Conservation (phyloP, 2,113 vertebrate species). For the Nettapus auritus region DNA sequence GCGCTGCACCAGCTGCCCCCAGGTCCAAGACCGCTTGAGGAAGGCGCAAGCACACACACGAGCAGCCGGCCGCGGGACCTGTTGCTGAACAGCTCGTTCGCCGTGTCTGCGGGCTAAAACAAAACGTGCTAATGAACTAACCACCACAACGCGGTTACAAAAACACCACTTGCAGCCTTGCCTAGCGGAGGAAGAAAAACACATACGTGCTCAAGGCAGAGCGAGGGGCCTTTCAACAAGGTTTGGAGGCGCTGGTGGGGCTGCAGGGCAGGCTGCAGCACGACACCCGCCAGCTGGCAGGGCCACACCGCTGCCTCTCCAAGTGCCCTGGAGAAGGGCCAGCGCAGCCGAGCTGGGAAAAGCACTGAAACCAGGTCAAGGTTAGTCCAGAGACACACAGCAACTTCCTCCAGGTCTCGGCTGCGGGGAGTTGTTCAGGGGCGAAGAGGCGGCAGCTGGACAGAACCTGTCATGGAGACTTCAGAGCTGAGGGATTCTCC, state of each 20-base stretch:
- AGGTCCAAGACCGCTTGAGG: neutral
- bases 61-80: neutral
- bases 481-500: neutral
- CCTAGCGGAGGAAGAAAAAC: neutral
- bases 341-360: neutral
- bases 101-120: slow-evolving; percentile 25
- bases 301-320: neutral
- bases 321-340: neutral
- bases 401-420: neutral
- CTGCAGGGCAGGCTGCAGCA: neutral
- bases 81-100: neutral
- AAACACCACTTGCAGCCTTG: neutral
- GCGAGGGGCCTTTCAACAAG: neutral
- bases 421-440: neutral
- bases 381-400: neutral
- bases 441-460: neutral
- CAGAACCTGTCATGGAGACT: neutral
- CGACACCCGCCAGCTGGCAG: neutral
- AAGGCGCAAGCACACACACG: neutral
- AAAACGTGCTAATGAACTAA: slow-evolving; percentile 10
- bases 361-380: neutral
- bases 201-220: neutral
- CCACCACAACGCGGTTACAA: slow-evolving; percentile 7
- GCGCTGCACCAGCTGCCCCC: neutral
- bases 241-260: neutral